A percentile compares a stretch with the other conserved stretches of the same genome.
Evolutionary conservation across 2,888 invertebrate species (phyloP).

Genomic region (Ophioninae sp.): DNA sequence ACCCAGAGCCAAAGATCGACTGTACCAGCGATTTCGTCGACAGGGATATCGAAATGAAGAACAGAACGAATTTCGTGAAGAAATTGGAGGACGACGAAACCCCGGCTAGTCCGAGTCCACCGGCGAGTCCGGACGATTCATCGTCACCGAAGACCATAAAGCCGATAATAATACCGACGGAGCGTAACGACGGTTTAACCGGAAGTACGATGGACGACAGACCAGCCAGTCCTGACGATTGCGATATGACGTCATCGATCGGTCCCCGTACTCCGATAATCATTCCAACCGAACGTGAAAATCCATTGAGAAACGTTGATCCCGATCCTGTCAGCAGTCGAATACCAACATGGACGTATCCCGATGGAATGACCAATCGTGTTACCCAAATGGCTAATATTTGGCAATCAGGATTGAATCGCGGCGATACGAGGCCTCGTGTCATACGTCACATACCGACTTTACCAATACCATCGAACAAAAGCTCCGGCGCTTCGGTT

Average conservation of each 20-base stretch:
- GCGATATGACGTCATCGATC: constrained; percentile 64
- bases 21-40: constrained; percentile 6
- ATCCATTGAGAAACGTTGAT: constrained; percentile 56
- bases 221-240: constrained; percentile 71
- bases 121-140: constrained; percentile 74
- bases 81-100: constrained; percentile 73
- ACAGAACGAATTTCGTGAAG: constrained; percentile 38
- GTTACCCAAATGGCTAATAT: constrained; percentile 23
- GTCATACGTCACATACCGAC: constrained; percentile 70
- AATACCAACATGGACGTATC: constrained; percentile 45
- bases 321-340: constrained; percentile 34
- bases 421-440: constrained; percentile 47
- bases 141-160: constrained; percentile 62
- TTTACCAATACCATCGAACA: constrained; percentile 68
- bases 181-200: constrained; percentile 67
- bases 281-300: constrained; percentile 71
- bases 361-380: constrained; percentile 8
- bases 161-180: constrained; percentile 81
- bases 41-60: constrained; percentile 49
- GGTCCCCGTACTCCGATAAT: constrained; percentile 69
- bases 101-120: constrained; percentile 82
- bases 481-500: constrained; percentile 70
- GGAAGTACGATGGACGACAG: constrained; percentile 62
- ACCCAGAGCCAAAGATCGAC: constrained; percentile 51
- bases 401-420: constrained; percentile 62